Base-by-base conservation (phyloP, 30 jellyfish, hydroid and myxozoan genomes). In the Aurelia coerulea region DNA sequence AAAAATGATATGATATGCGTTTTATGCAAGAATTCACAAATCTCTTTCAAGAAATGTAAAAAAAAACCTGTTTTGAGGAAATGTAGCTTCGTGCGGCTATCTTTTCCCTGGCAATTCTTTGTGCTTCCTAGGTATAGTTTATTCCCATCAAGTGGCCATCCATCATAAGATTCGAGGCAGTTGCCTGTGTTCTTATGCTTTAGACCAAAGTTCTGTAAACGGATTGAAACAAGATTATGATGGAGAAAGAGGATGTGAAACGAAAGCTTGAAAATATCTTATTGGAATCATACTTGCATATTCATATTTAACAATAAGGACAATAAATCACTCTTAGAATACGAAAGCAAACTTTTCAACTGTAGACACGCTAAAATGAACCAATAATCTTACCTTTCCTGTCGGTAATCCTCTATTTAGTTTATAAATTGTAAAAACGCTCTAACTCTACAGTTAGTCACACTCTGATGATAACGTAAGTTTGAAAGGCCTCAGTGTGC, bases 111-210 rank as follows among this genome's bases (percentile, higher is more conserved):
- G 23, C 92, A 83, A 41, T 71, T 58, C 32, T 0, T 35, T 2
- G 92, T 83, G 19, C 86, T 18, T 17, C 92, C 58, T 31, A 83
- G n/a, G 29, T 23, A 51, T 6, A 41, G n/a, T 73, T 56, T 42
- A 14, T 19, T 39, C 1, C 83, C 83, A 59, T 58, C 42, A 4
- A 49, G 41, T 10, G 92, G 92, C 92, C 80, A 72, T 11, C 80
- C 92, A 70, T 46, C 51, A 60, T 49, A 10, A 10, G 85, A 32
- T 42, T 83, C 92, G 23, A 70, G 85, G 46, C 92, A 83, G 23
- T 52, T 39, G 29, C 92, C 92, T 3, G 92, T 53, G 18, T 11
- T 29, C 19, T 14, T 83, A 46, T 83, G 76, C 42, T 65, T 62
- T 65, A 83, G 35, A 3, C 92, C 92, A 46, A 33, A 83, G 62